Percentiles rank a stretch among this genome's conserved stretches.
Conservation (phyloP, 2,113 vertebrate species). For the Brachyistius frenatus region DNA sequence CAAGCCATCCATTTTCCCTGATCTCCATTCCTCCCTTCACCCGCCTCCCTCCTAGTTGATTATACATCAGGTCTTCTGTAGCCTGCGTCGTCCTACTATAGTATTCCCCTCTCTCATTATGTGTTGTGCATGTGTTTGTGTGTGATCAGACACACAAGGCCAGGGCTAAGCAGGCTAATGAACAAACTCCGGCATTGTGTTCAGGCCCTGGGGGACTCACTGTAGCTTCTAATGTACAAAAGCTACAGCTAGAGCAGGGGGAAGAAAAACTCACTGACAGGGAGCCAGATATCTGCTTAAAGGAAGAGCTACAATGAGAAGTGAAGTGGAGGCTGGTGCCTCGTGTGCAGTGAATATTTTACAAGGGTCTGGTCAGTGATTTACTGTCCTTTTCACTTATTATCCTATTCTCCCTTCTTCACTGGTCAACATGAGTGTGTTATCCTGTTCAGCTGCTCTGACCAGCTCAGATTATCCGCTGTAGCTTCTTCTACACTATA, state of each 20-base stretch:
- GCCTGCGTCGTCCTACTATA: conserved; percentile 38
- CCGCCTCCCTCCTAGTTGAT: conserved; percentile 49
- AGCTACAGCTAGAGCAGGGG: conserved; percentile 58
- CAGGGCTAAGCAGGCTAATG: conserved; percentile 76
- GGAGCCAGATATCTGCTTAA: conserved; percentile 60
- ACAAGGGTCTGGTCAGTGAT: conserved; percentile 36
- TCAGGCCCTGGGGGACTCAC: conserved; percentile 57
- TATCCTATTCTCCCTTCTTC: conserved; percentile 18
- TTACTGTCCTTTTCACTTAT: conserved; percentile 1
- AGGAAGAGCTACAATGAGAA: conserved; percentile 43
- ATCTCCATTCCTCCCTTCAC: not conserved
- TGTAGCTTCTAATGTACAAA: conserved; percentile 74
- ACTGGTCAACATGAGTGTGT: not conserved
- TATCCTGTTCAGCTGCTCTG: not conserved
- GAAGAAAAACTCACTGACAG: conserved; percentile 51
- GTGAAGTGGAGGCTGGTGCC: conserved; percentile 3
- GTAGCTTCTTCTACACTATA: no score
- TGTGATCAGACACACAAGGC: conserved; percentile 75
- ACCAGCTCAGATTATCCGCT: not conserved
- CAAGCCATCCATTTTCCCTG: conserved; percentile 24
- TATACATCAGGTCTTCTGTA: conserved; percentile 59
- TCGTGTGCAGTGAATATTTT: conserved; percentile 46
- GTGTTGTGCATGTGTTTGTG: conserved; percentile 67
- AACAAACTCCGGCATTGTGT: conserved; percentile 79
- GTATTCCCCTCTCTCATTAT: conserved; percentile 70